Conservation (phyloP, 1,140 invertebrate genomes). For the Gonatopus flavifemur region DNA sequence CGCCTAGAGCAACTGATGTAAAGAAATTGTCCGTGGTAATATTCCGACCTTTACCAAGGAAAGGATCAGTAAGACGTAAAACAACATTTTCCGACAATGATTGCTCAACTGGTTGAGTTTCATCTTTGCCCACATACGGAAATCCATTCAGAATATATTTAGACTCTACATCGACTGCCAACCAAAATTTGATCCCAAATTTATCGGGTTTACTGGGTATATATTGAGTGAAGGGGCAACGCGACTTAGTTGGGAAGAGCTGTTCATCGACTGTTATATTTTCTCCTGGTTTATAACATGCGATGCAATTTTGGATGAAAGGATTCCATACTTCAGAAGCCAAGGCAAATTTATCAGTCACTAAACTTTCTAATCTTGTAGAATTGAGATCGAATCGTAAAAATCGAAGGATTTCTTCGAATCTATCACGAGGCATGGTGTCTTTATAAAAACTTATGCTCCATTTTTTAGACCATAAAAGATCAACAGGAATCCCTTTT, state of each 20-base stretch:
- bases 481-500: too few relatives aligned
- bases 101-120: conserved; percentile 15
- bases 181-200: conserved; percentile 49
- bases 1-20: conserved; percentile 25
- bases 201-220: conserved; percentile 48
- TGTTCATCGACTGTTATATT: conserved; percentile 47
- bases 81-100: conserved; percentile 15
- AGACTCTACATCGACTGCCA: conserved; percentile 29
- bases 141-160: conserved; percentile 38
- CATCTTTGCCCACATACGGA: conserved; percentile 36
- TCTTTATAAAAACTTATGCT: too few relatives aligned
- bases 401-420: too few relatives aligned
- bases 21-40: conserved; percentile 39
- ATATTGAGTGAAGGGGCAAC: conserved; percentile 45
- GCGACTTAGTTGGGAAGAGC: conserved; percentile 43
- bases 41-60: conserved; percentile 27
- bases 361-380: too few relatives aligned
- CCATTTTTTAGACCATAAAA: too few relatives aligned
- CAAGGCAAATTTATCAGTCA: too few relatives aligned
- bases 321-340: conserved; percentile 42
- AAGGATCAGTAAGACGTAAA: conserved; percentile 28
- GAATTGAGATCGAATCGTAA: too few relatives aligned
- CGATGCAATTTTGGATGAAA: conserved; percentile 44
- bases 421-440: too few relatives aligned
- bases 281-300: conserved; percentile 39